These are phyloP conservation scores for Idaea dimidiata DNA, from an alignment of 2,888 invertebrate species.

Conservation along the genomic window DNA sequence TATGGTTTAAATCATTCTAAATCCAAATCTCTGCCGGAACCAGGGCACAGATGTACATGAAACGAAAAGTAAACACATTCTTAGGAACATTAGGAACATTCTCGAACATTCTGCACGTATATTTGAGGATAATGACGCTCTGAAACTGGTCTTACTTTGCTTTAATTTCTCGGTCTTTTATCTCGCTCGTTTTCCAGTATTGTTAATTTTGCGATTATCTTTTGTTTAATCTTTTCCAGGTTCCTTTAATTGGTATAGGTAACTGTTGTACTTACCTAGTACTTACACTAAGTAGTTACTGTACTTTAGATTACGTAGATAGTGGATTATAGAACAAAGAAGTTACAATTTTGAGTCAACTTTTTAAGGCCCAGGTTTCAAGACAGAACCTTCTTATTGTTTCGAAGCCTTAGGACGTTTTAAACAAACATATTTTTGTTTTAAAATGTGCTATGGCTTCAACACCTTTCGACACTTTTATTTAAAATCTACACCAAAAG, in stretches of 20 bases:
- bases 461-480: too few relatives aligned
- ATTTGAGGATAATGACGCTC: slow-evolving; percentile 10
- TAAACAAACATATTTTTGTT: too few relatives aligned
- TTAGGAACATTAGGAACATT: slow-evolving; percentile 5
- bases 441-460: too few relatives aligned
- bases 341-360: too few relatives aligned
- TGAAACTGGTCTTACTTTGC: slow-evolving; percentile 6
- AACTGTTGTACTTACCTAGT: neutral
- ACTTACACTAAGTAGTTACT: too few relatives aligned
- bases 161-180: slow-evolving; percentile 8
- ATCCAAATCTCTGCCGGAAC: neutral
- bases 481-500: too few relatives aligned
- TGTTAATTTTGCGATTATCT: slow-evolving; percentile 13
- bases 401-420: too few relatives aligned
- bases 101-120: slow-evolving; percentile 2
- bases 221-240: neutral
- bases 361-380: too few relatives aligned
- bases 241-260: neutral
- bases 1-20: neutral
- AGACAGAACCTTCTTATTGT: too few relatives aligned
- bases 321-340: too few relatives aligned
- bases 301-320: neutral
- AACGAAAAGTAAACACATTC: slow-evolving; percentile 1
- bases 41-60: neutral
- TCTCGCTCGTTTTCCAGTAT: slow-evolving; percentile 5